phyloP scores from a whole-genome alignment of 2,797 vertebrate genomes.

The Margarornis squamiger region DNA sequence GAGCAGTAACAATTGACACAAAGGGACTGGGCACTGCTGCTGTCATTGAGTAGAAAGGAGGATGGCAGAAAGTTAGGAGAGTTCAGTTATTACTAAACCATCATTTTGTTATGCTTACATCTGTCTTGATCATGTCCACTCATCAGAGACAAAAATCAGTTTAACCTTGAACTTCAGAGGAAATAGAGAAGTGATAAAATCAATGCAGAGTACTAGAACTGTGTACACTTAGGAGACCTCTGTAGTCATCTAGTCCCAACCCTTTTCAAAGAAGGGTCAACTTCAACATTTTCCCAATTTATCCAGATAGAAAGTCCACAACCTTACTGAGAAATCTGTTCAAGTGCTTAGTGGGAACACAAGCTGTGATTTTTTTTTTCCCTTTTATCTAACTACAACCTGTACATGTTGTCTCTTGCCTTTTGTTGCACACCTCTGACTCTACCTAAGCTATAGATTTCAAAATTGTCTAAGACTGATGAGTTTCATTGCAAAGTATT shows the following conservation, averaged over 20 bases:
- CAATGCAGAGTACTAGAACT: not conserved
- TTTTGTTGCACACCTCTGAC: not conserved
- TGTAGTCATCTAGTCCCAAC: not conserved
- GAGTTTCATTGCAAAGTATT: not conserved
- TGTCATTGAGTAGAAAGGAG: not conserved
- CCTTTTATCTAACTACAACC: not conserved
- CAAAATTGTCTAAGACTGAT: not conserved
- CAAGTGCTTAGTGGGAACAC: accelerated
- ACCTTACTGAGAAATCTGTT: not conserved
- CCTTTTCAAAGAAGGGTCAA: not conserved
- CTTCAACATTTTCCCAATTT: not conserved
- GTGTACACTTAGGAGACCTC: not conserved
- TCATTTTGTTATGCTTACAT: not conserved
- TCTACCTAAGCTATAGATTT: not conserved
- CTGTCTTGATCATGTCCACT: not conserved
- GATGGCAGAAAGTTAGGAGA: not conserved
- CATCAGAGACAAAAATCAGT: not conserved
- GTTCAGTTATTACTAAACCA: not conserved
- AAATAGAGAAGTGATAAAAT: not conserved
- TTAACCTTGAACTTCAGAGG: not conserved
- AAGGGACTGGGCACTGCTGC: not conserved
- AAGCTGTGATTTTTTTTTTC: not conserved
- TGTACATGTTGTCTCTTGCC: not conserved
- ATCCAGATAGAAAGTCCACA: not conserved
- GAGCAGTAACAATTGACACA: not conserved